Base-by-base conservation (phyloP, 2,797 vertebrate genomes). In the Oreochromis grahami region DNA sequence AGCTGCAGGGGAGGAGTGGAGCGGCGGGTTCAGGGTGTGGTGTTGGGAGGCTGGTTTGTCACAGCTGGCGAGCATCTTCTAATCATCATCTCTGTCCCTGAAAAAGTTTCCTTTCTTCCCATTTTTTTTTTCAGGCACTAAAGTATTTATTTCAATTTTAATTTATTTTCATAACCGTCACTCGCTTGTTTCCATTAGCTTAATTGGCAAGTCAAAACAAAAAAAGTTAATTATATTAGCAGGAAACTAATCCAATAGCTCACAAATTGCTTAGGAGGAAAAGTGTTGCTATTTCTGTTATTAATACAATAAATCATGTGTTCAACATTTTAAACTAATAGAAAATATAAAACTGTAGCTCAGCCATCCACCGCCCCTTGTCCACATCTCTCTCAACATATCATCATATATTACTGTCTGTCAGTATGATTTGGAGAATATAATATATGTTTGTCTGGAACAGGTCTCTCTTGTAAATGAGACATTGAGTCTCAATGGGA, bases 301-400 rank as follows among this genome's bases (percentile, higher is more conserved):
- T 88, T 52, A 78, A 65, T 60, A 17, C 32, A 50, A 79, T 84
- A 72, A 88, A 86, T 89, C 53, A 76, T 17, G 21, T 21, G 50
- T 51, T 41, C 14, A 77, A 76, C 32, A 81, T 77, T 51, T 43
- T 24, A 70, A 51, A 79, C 55, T 32, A 19, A 70, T 19, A 26
- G 50, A 79, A 83, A 77, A 79, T 83, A 32, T 50, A 58, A 77
- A 4, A 79, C 2, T 76, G 51, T 32, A 77, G 70, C 38, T 76
- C 38, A 29, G 26, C 38, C 8, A 21, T 72, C 24, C 13, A 55
- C 53, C 29, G 17, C 11, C 15, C 10, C 9, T 36, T 63, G 32
- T 63, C 58, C 17, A 63, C 4, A 63, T 48, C 43, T 19, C 65
- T 29, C 65, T 48, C 41, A 4, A 29, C 10, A 32, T 72, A 72